Evolutionary conservation across 2,113 vertebrate genomes (phyloP), one percentile per base, ranked within the genome.

Genomic region (Microtus oregoni): DNA sequence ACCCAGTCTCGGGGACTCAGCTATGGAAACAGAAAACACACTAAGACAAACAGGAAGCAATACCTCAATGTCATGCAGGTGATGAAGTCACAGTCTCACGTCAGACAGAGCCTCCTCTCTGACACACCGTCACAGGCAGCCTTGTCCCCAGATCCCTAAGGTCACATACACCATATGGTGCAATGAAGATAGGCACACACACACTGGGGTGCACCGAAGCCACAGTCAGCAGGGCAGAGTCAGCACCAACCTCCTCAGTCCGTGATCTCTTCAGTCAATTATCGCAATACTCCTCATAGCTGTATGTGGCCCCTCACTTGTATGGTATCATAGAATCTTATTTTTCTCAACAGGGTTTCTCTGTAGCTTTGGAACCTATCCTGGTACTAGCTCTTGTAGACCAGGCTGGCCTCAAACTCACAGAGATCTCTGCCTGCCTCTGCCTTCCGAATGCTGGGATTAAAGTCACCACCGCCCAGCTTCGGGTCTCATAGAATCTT

Each of bases 221-320:
- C 55, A 47, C 52, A 3, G 26, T n/a, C 35, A 28, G 10, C 11
- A 24, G 7, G 68, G 41, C 10, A 20, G 24, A 32, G 38, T 67
- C 8, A 22, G 28, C 55, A 79, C 8, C 47, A 19, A 0, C 20
- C 41, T 30, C 8, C 47, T 28, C 6, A 14, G 3, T 7, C 55
- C 47, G 0, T 4, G 1, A 41, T 7, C 12, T 3, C 38, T 73
- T 52, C 55, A 50, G 14, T 20, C 2, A 20, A 1, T 26, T 26
- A 11, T 22, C 30, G 14, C 4, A 4, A 2, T 24, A 11, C 2
- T 12, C n/a, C 1, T 22, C 32, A 15, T 19, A 11, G 7, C 24
- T 5, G 38, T 38, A 4, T 13, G 38, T 1, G 30, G 3, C 1
- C 1, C 24, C 72, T 70, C 30, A 19, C 3, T 7, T 10, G 35